Evolutionary conservation across 2,888 invertebrate species (phyloP).

Genomic region (Lumbricus terrestris): DNA sequence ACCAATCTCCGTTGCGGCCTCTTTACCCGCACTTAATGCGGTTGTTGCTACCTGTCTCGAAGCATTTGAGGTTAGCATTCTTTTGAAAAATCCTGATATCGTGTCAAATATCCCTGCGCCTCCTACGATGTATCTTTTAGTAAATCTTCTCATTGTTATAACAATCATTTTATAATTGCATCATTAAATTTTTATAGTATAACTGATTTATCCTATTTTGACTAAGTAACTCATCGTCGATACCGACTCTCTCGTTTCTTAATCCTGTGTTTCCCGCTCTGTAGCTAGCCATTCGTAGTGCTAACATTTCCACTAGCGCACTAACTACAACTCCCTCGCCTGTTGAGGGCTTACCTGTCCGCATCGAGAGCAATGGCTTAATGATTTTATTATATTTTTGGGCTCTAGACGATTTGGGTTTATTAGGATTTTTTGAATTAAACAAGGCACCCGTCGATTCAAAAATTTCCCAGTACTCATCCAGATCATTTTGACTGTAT

Average conservation of each 20-base stretch:
- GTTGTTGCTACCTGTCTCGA: not conserved
- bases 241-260: not conserved
- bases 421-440: not conserved
- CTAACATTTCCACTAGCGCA: not conserved
- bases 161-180: not conserved
- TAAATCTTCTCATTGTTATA: not conserved
- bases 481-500: not conserved
- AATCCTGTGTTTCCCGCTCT: not conserved
- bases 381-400: not conserved
- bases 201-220: not conserved
- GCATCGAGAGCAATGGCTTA: not conserved
- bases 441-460: not conserved
- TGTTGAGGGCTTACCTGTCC: not conserved
- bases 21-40: not conserved
- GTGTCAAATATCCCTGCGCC: slow-evolving; percentile 4
- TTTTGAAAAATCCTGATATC: not conserved
- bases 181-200: not conserved
- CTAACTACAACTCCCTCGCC: not conserved
- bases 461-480: not conserved
- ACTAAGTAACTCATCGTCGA: not conserved
- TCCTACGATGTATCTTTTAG: not conserved
- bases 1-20: not conserved
- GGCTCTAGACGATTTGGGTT: not conserved
- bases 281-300: not conserved
- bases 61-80: not conserved